Base-by-base conservation (phyloP, 2,797 vertebrate genomes). In the Rhadinocentrus ornatus region DNA sequence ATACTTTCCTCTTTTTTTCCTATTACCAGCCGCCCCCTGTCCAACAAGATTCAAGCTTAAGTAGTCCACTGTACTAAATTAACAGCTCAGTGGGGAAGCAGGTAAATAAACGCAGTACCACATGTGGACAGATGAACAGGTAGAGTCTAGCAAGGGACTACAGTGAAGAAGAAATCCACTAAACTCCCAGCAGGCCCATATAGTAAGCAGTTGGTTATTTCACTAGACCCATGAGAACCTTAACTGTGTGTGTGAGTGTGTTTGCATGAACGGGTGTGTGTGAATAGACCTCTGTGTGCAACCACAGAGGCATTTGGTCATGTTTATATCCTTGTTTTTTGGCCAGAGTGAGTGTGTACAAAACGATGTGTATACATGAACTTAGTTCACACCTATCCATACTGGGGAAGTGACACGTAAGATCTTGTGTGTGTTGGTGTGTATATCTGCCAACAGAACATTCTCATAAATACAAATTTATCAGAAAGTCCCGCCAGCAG, bases 241-340 rank as follows among this genome's bases (percentile, higher is more conserved):
- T 82, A 72, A 85, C 75, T 81, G 73, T 64, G 55, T 81, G 66
- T 24, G 50, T 82, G 76, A 65, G 74, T 60, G 82, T 74, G 71
- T 78, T 24, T 75, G n/a, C 55, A 57, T 67, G 56, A 50, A 60
- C 59, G 58, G 46, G 32, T 54, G 62, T 62, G 76, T 74, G 72
- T 85, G 78, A 83, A 78, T 78, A 75, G 73, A 78, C 75, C 77
- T 84, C 85, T 82, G 68, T 82, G 86, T 84, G 81, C 63, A 89
- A 84, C 89, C 85, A 88, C 90, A 86, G 76, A 74, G 82, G 78
- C 66, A 76, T 88, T 89, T 88, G 81, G 90, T 86, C 82, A 81
- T 87, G 86, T 89, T 87, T 87, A 89, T 88, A 84, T 86, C 84
- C 88, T 86, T 90, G 84, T 88, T 88, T n/a, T 91, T 88, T 90